Evolutionary conservation across 2,888 invertebrate species (phyloP).

Genomic region (Pimpla rufipes): DNA sequence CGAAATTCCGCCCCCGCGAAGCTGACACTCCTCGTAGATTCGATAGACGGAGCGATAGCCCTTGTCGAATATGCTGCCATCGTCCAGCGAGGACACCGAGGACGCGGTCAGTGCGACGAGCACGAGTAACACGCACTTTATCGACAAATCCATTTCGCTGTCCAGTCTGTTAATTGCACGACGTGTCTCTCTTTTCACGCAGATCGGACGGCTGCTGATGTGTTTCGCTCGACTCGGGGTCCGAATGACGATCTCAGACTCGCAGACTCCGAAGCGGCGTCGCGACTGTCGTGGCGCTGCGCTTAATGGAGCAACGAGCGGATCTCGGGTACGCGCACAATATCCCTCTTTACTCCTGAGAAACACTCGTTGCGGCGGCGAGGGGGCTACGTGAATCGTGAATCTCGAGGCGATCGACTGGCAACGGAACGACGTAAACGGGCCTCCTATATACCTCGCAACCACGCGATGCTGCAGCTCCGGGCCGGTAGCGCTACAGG

Average conservation of each 20-base stretch:
- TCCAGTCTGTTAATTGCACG: neutral
- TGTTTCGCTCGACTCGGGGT: neutral
- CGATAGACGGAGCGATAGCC: constrained; percentile 90
- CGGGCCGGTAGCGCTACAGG: constrained; percentile 53
- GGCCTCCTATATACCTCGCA: constrained; percentile 70
- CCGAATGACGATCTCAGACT: neutral
- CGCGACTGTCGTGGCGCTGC: constrained; percentile 9
- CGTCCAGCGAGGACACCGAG: constrained; percentile 72
- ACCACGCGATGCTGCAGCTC: constrained; percentile 32
- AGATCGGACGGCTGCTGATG: neutral
- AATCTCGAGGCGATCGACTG: constrained; percentile 72
- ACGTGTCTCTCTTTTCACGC: neutral
- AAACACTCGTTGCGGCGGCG: constrained; percentile 39
- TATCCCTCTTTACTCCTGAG: constrained; percentile 24
- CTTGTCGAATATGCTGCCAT: constrained; percentile 85
- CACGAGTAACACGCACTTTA: constrained; percentile 68
- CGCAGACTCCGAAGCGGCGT: neutral
- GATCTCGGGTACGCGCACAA: constrained; percentile 43
- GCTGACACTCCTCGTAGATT: constrained; percentile 92
- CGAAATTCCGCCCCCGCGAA: constrained; percentile 89
- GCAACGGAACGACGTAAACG: constrained; percentile 65
- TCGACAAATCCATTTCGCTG: constrained; percentile 58
- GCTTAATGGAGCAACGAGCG: constrained; percentile 8
- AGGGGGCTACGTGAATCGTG: constrained; percentile 57
- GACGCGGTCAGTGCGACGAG: constrained; percentile 64